Base-by-base conservation (phyloP, 37 sponge, comb jelly and placozoan genomes). In the Crambe crambe region DNA sequence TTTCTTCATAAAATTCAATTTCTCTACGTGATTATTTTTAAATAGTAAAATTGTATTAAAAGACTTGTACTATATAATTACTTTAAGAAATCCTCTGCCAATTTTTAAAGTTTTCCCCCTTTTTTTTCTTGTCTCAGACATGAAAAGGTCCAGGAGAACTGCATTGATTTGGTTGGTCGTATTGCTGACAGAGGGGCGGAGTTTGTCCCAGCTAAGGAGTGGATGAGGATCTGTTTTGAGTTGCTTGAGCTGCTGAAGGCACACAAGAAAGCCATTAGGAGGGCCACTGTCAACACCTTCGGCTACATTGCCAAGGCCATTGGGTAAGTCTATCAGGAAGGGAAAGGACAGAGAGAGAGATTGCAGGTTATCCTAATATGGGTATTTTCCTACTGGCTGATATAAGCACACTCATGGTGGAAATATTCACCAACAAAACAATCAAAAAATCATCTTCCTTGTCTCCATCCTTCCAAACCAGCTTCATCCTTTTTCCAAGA, bases 291-390 rank as follows among this genome's bases (percentile, higher is more conserved):
- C 70, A 97, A 97, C 63, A 97, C 98, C 21, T 97, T 97, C 82
- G 98, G 98, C 25, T 97, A 97, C 89, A 97, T 97, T 42, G 98
- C 98, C n/a, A 97, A 97, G 47, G 98, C 98, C 61, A 97, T 97
- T 81, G 98, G 98, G 93, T 92, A 39, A 83, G 88, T 26, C 8
- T 65, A 12, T 47, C 10, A 15, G 64, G 31, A 18, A 62, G n/a
- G 31, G 64, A 18, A 18, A 62, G 64, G 64, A 29, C 17, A 22
- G 64, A 62, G 64, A 9, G 64, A 22, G 31, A 29, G 64, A 18
- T 18, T 56, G 57, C 18, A n/a, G n/a, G n/a, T n/a, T n/a, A n/a
- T n/a, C n/a, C n/a, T n/a, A n/a, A n/a, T n/a, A n/a, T n/a, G n/a
- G n/a, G n/a, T n/a, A n/a, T n/a, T n/a, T n/a, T n/a, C n/a, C n/a